Base-by-base conservation (phyloP, 1,140 invertebrate genomes). In the Heliconius hermathena region DNA sequence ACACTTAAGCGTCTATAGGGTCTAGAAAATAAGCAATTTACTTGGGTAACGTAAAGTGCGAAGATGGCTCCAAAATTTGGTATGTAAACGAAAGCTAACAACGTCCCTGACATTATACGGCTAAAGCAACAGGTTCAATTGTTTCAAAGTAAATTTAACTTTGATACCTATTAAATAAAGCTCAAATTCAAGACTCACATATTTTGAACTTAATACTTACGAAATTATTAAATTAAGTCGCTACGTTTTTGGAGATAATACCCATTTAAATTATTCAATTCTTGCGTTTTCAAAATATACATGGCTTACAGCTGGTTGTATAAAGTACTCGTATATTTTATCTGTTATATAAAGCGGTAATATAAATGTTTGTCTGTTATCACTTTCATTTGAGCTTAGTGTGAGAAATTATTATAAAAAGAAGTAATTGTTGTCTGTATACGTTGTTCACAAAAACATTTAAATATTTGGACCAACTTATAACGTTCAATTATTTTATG, bases 221-320 rank as follows among this genome's bases (percentile, higher is more conserved):
- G 22, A 76, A 72, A 80, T 66, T 66, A 66, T 66, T 66, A 66
- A 66, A 66, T 80, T 73, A 76, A 80, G 79, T 73, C 79, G 70
- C 74, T 76, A 72, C 74, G 79, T 80, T 80, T 73, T 71, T 76
- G 54, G 74, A 80, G 70, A 80, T 80, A 80, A 80, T 66, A 73
- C 74, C 79, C 66, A 49, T 52, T 76, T 80, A 54, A 73, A 80
- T 73, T 80, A 76, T 80, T 80, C 79, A 80, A 80, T 80, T 80
- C 74, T 54, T 76, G 49, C 75, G 46, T 74, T 66, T 66, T 16
- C 9, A 66, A 66, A 66, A 66, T 66, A 66, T 29, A 26, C 60
- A 66, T 26, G 22, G 20, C 11, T 29, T 29, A 66, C 22, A 26
- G n/a, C 20, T 22, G 22, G 60, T 66, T 26, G 22, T 13, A 26